Conservation (phyloP, 2,797 vertebrate genomes). For the Mionectes olivaceus region DNA sequence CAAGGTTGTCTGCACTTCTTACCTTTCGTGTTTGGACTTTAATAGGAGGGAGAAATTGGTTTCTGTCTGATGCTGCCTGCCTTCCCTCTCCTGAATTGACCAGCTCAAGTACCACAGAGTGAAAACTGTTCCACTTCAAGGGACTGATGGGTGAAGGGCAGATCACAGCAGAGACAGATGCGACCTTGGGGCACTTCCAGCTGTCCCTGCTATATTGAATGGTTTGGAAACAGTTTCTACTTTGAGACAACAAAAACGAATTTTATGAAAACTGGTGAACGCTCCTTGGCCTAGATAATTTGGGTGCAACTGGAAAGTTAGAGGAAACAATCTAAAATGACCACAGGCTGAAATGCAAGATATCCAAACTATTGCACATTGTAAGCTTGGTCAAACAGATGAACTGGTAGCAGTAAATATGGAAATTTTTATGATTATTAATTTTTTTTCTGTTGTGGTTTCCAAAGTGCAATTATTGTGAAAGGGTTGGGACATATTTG, state of each 20-base stretch:
- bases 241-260: slow-evolving; percentile 33
- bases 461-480: neutral
- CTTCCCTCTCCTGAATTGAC: neutral
- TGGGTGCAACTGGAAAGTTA: neutral
- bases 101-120: neutral
- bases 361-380: neutral
- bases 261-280: slow-evolving; percentile 12
- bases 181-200: slow-evolving; percentile 19
- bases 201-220: slow-evolving; percentile 2
- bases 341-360: neutral
- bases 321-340: neutral
- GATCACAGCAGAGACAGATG: neutral
- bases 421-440: neutral
- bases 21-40: slow-evolving; percentile 4
- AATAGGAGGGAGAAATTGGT: slow-evolving; percentile 43
- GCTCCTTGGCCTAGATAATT: neutral
- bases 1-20: neutral
- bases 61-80: slow-evolving; percentile 28
- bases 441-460: neutral
- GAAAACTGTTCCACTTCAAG: slow-evolving; percentile 47
- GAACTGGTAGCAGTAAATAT: neutral
- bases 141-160: neutral
- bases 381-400: neutral
- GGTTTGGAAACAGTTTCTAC: slow-evolving; percentile 29
- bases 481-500: neutral